A percentile compares a stretch with the other conserved stretches of the same genome.
Conservation (phyloP, 37 sponge, comb jelly and placozoan species). For the Amphimedon queenslandica region DNA sequence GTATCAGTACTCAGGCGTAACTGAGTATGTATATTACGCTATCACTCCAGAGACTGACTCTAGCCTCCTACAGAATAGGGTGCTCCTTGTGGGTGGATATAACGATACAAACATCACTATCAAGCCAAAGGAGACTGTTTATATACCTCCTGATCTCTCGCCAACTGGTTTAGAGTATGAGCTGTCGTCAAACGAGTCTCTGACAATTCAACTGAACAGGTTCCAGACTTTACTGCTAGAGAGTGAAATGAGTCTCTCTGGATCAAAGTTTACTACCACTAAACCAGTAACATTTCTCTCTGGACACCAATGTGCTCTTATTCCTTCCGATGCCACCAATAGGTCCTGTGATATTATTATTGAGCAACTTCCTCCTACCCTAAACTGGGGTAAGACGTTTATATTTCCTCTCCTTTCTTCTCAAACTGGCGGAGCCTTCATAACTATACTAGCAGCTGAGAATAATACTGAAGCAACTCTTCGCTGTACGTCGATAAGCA, state of each 20-base stretch:
- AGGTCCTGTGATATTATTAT: not conserved
- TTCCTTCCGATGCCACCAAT: not conserved
- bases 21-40: not conserved
- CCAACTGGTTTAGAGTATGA: not conserved
- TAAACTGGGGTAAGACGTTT: slow-evolving; percentile 3
- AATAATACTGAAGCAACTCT: not conserved
- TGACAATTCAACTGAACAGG: not conserved
- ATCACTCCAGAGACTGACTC: not conserved
- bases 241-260: not conserved
- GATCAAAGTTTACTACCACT: not conserved
- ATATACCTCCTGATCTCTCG: not conserved
- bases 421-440: not conserved
- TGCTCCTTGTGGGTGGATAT: not conserved
- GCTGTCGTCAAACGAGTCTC: not conserved
- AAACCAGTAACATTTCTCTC: slow-evolving; percentile 3
- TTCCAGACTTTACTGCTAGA: not conserved
- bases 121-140: not conserved
- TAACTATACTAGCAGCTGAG: not conserved
- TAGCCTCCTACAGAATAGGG: not conserved
- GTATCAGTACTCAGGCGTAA: not conserved
- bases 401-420: not conserved
- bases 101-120: not conserved
- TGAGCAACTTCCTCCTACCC: not conserved
- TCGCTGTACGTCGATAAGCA: not conserved
- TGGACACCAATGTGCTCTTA: slow-evolving; percentile 10